Conservation (phyloP, 2,888 invertebrate genomes). For the Panopea generosa region DNA sequence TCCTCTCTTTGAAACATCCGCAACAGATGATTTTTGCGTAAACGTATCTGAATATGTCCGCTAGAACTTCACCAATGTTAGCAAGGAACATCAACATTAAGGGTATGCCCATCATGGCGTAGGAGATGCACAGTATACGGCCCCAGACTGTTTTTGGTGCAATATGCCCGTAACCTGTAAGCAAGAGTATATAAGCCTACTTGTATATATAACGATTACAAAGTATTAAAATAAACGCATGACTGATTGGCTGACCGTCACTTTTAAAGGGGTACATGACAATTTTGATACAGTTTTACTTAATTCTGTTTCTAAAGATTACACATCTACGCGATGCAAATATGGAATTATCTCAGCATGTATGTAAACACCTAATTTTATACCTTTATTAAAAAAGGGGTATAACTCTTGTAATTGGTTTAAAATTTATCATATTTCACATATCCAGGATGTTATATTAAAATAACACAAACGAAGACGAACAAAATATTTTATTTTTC, state of each 20-base stretch:
- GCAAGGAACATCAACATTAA: slow-evolving; percentile 86
- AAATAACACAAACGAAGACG: no score
- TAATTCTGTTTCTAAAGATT: no score
- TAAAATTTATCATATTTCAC: no score
- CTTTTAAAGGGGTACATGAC: not conserved
- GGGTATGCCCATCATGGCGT: slow-evolving; percentile 86
- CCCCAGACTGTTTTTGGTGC: slow-evolving; percentile 85
- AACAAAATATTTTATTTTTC: no score
- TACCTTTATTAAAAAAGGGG: no score
- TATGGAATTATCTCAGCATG: no score
- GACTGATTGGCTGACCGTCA: not conserved
- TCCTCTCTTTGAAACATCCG: slow-evolving; percentile 79
- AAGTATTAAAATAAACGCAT: not conserved
- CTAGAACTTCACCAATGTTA: slow-evolving; percentile 87
- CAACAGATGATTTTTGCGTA: slow-evolving; percentile 85
- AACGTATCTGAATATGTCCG: slow-evolving; percentile 86
- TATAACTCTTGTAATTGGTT: no score
- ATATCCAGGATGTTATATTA: no score
- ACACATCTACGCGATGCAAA: no score
- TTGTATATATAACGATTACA: not conserved
- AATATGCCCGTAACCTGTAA: slow-evolving; percentile 84
- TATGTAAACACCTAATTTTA: no score
- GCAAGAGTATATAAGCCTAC: no score
- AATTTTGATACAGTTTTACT: not conserved
- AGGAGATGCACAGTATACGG: slow-evolving; percentile 84